A percentile compares a stretch with the other conserved stretches of the same genome.
Evolutionary conservation across 2,113 vertebrate species (phyloP).

Genomic region (Amblyornis subalaris): DNA sequence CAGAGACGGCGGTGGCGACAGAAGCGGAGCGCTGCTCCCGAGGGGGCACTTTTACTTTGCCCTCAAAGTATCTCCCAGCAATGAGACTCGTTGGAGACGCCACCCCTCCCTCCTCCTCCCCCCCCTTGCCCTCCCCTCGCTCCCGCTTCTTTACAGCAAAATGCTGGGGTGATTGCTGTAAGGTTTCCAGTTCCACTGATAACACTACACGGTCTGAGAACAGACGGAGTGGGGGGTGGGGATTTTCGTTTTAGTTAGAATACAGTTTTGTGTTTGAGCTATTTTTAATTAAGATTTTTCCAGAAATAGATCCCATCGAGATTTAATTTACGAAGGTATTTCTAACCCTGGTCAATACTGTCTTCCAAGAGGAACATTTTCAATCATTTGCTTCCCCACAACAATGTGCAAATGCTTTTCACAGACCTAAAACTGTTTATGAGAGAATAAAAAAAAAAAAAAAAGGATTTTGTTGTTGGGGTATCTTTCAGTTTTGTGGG

Average conservation of each 20-base stretch:
- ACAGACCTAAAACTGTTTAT: not conserved
- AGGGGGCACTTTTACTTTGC: slow-evolving; percentile 25
- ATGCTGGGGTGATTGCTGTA: not conserved
- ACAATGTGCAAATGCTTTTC: not conserved
- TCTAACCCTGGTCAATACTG: not conserved
- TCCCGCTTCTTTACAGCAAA: not conserved
- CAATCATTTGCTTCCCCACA: not conserved
- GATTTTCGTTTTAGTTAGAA: not conserved
- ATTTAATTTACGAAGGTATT: slow-evolving; percentile 6
- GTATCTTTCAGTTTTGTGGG: not conserved
- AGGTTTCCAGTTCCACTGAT: not conserved
- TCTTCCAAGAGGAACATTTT: not conserved
- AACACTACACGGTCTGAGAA: not conserved
- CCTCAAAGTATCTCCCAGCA: slow-evolving; percentile 39
- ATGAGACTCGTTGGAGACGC: not conserved
- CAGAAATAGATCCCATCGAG: slow-evolving; percentile 17
- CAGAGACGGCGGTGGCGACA: not conserved
- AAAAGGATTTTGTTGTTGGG: not conserved
- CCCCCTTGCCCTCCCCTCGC: not conserved
- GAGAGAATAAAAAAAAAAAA: not conserved
- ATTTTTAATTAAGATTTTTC: slow-evolving; percentile 49
- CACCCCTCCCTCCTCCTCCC: no score
- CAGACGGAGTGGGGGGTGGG: not conserved
- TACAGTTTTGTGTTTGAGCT: not conserved
- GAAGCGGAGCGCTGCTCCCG: slow-evolving; percentile 23